phyloP scores from a whole-genome alignment of 1,140 invertebrate species.

The Bombyx mandarina region DNA sequence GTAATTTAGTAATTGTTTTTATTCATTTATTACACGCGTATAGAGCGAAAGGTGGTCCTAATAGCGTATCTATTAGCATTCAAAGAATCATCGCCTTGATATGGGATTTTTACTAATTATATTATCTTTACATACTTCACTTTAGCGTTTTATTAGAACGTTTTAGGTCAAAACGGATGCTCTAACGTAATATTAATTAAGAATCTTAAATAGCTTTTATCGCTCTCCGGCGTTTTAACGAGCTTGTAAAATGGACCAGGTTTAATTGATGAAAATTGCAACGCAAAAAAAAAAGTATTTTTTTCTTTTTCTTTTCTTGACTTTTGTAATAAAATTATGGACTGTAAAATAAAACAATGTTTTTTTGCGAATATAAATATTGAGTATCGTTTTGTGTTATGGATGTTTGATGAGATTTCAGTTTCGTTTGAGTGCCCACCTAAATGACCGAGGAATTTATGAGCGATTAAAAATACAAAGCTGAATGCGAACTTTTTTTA shows the following conservation, averaged over 20 bases:
- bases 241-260: neutral
- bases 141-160: slow-evolving; percentile 35
- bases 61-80: slow-evolving; percentile 45
- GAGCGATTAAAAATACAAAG: too few species aligned
- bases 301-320: too few species aligned
- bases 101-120: slow-evolving; percentile 47
- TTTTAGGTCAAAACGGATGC: slow-evolving; percentile 6
- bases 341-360: too few species aligned
- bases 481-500: too few species aligned
- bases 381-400: too few species aligned
- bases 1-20: slow-evolving; percentile 47
- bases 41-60: slow-evolving; percentile 48
- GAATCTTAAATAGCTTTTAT: slow-evolving; percentile 7
- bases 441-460: too few species aligned
- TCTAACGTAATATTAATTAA: slow-evolving; percentile 9
- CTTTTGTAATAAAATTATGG: too few species aligned
- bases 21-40: slow-evolving; percentile 51
- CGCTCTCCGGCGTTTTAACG: slow-evolving; percentile 1
- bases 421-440: too few species aligned
- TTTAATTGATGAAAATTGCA: too few species aligned
- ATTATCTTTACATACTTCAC: slow-evolving; percentile 22
- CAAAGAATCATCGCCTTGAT: slow-evolving; percentile 37
- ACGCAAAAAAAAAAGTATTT: too few species aligned
- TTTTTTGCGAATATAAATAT: too few species aligned
- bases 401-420: too few species aligned